A percentile compares a stretch with the other conserved stretches of the same genome.
Conservation (phyloP, 2,888 invertebrate genomes). For the Sphecodes monilicornis region DNA sequence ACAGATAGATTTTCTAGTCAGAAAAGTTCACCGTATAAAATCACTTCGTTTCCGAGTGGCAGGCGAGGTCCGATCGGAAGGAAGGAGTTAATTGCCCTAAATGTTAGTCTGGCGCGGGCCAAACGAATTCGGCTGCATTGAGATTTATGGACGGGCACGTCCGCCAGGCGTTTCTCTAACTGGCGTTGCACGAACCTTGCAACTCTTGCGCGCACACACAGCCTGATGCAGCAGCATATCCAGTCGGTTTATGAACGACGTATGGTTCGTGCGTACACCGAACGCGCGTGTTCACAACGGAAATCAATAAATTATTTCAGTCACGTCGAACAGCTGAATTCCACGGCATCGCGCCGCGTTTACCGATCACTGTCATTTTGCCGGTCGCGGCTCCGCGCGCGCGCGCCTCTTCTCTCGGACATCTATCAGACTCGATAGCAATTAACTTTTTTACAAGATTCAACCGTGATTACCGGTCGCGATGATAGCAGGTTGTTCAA, state of each 20-base stretch:
- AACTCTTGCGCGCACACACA: neutral
- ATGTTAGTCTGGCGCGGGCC: slow-evolving; percentile 35
- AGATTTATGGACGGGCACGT: slow-evolving; percentile 64
- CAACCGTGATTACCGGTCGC: slow-evolving; percentile 31
- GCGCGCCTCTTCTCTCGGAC: slow-evolving; percentile 7
- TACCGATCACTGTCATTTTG: slow-evolving; percentile 44
- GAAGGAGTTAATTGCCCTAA: slow-evolving; percentile 58
- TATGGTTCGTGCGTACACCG: neutral
- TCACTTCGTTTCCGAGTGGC: neutral
- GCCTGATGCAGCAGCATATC: neutral
- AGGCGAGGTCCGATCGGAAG: slow-evolving; percentile 46
- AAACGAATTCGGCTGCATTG: slow-evolving; percentile 60
- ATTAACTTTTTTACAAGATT: slow-evolving; percentile 45
- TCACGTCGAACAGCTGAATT: slow-evolving; percentile 51
- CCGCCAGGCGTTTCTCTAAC: slow-evolving; percentile 49
- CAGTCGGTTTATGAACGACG: slow-evolving; percentile 19
- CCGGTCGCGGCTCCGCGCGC: slow-evolving; percentile 1
- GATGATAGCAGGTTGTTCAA: slow-evolving; percentile 33
- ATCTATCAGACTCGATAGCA: slow-evolving; percentile 28
- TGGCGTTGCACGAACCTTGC: neutral
- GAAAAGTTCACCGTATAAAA: neutral
- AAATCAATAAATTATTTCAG: slow-evolving; percentile 57
- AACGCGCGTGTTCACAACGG: slow-evolving; percentile 30
- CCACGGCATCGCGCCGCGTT: slow-evolving; percentile 27
- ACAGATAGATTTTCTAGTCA: neutral